Conservation (phyloP, 2,797 vertebrate genomes). For the Enteromius argenteus region DNA sequence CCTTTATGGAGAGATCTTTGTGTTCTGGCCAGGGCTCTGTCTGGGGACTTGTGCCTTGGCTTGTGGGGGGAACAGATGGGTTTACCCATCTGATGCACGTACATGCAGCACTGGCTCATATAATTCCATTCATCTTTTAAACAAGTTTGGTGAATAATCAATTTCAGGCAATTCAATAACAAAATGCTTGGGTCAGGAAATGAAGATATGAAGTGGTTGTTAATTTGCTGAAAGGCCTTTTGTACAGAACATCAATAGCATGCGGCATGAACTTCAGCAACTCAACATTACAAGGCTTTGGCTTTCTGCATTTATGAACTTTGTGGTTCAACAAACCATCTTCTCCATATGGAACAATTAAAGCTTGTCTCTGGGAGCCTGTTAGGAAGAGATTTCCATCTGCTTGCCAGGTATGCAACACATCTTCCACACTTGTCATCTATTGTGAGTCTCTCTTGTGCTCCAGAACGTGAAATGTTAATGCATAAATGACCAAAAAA, state of each 20-base stretch:
- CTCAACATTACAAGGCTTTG: background rate
- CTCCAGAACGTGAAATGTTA: background rate
- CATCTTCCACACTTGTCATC: constrained; percentile 70
- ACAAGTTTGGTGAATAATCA: constrained; percentile 51
- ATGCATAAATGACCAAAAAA: background rate
- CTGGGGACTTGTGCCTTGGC: constrained; percentile 47
- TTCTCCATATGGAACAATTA: constrained; percentile 46
- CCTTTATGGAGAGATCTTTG: constrained; percentile 43
- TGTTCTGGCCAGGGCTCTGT: constrained; percentile 49
- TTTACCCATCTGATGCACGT: constrained; percentile 51
- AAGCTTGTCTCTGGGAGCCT: constrained; percentile 71
- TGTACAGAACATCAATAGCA: constrained; percentile 35
- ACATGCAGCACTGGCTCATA: constrained; percentile 36
- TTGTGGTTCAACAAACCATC: constrained; percentile 21
- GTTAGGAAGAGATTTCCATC: constrained; percentile 69
- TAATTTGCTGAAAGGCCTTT: constrained; percentile 53
- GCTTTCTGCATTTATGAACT: constrained; percentile 20
- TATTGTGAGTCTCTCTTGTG: constrained; percentile 26
- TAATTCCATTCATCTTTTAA: constrained; percentile 53
- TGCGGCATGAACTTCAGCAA: constrained; percentile 7
- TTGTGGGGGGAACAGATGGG: constrained; percentile 49
- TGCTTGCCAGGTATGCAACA: constrained; percentile 72
- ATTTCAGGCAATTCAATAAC: constrained; percentile 48
- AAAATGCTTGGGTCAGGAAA: constrained; percentile 50
- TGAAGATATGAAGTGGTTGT: constrained; percentile 45